Evolutionary conservation across 2,797 vertebrate species (phyloP).

Genomic region (Gobionotothen gibberifrons): DNA sequence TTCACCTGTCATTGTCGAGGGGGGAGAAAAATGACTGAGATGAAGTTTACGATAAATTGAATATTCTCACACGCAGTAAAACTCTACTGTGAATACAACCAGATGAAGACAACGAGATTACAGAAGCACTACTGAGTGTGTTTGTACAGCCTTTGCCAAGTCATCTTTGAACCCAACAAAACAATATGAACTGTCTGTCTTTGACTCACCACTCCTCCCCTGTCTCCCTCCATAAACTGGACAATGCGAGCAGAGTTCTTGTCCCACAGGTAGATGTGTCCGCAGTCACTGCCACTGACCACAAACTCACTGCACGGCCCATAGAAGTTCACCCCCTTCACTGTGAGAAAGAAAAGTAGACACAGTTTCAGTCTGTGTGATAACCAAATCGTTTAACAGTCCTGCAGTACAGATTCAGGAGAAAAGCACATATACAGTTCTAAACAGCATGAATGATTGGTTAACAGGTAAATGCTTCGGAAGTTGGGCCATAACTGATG

Average conservation of each 20-base stretch:
- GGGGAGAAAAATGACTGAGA: background rate
- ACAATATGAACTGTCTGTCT: background rate
- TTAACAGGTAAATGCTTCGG: background rate
- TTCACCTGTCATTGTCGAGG: constrained; percentile 85
- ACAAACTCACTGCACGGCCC: constrained; percentile 96
- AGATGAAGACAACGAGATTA: background rate
- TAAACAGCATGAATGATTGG: background rate
- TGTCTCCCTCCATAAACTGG: constrained; percentile 97
- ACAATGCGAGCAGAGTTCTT: constrained; percentile 94
- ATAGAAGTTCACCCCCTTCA: constrained; percentile 98
- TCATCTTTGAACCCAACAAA: background rate
- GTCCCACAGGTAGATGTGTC: constrained; percentile 98
- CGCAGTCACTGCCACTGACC: constrained; percentile 97
- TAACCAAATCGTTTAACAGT: background rate
- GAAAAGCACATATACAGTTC: background rate
- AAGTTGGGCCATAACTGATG: too few species aligned
- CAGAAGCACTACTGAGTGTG: background rate
- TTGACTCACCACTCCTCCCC: constrained; percentile 93
- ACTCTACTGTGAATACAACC: background rate
- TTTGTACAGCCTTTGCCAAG: background rate
- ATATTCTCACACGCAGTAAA: background rate
- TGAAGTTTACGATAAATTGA: background rate
- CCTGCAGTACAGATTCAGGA: background rate
- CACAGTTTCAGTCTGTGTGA: background rate
- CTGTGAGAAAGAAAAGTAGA: constrained; percentile 70